Evolutionary conservation across 2,888 invertebrate species (phyloP), one percentile per base, ranked within the genome.

Genomic region (Polydesmus complanatus): DNA sequence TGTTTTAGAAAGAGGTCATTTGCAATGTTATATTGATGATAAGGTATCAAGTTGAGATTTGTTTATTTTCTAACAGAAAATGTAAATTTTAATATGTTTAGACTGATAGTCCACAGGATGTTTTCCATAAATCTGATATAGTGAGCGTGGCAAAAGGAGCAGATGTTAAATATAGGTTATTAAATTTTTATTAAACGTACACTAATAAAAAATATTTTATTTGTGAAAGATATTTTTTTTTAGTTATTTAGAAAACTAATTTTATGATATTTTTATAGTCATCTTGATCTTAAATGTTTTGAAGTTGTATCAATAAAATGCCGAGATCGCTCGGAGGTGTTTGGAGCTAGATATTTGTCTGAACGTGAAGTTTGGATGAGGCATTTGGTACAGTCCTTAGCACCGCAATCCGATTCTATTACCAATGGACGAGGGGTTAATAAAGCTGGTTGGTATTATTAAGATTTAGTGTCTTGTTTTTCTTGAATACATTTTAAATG

Each of bases 11-110:
- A 84, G 86, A 65, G 81, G 84, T 53, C 83, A 83, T 69, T 75
- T 90, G 27, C 79, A 82, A 65, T 86, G 87, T 69, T 86, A 83
- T 68, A 76, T 82, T 3, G 88, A 89, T 69, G 62, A 62, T 22
- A 62, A 56, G 53, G 62, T 57, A 49, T 58, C n/a, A 50, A 19
- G 23, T 58, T 52, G 5, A 21, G 22, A 11, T 51, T 22, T 51
- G n/a, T 8, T 11, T 51, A n/a, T 21, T 22, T 51, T 8, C 8
- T 51, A 14, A 21, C 8, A 51, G 22, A 14, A 14, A 8, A 11
- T 3, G 11, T 8, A 51, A 5, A 3, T 51, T 51, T 5, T 22
- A 21, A 8, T 22, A 8, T 54, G 18, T 54, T n/a, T n/a, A 61
- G 63, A 37, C 37, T 14, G 63, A 63, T 1, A 37, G 21, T 22